Evolutionary conservation across 2,797 vertebrate genomes (phyloP), one percentile per base, ranked within the genome.

Genomic region (Balearica regulorum): DNA sequence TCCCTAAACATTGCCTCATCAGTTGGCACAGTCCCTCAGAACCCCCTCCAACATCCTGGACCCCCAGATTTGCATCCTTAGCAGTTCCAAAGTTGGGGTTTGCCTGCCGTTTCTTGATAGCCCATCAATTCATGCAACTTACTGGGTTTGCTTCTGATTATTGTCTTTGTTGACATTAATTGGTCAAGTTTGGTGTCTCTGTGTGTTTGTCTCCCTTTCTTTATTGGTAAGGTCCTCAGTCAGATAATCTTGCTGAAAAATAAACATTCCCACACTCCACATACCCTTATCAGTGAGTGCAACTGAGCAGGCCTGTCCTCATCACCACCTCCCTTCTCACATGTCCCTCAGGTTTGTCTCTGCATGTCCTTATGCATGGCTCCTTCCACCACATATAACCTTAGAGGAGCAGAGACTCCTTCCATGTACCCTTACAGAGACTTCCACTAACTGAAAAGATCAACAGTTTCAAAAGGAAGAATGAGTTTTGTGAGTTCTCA

Each of bases 351-450:
- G 44, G 13, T 68, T 64, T 60, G 8, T 21, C 28, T 37, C 62
- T 68, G 24, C 0, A 0, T 43, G 13, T 17, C 20, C 53, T 70
- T 39, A 13, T 15, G 10, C 11, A 41, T 6, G 28, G 33, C 35
- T 87, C 11, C 39, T 60, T 60, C 26, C 37, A 39, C 10, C 22
- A 53, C 9, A 57, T 6, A 66, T 6, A 66, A 4, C 10, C n/a
- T 60, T 14, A 28, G 5, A 46, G 18, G 3, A 79, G 37, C 41
- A 93, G 31, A 89, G 37, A 16, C 9, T 55, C 62, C 35, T 35
- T 51, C 48, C 10, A 10, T 17, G 53, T 13, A 58, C 16, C 26
- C 28, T 71, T 21, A 57, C 18, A 57, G 46, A 80, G 11, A n/a
- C 24, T 51, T 54, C 22, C 29, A 48, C 64, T 44, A 37, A 64